Evolutionary conservation across 2,113 vertebrate species (phyloP).

Genomic region (Cyanoramphus novaezelandiae): DNA sequence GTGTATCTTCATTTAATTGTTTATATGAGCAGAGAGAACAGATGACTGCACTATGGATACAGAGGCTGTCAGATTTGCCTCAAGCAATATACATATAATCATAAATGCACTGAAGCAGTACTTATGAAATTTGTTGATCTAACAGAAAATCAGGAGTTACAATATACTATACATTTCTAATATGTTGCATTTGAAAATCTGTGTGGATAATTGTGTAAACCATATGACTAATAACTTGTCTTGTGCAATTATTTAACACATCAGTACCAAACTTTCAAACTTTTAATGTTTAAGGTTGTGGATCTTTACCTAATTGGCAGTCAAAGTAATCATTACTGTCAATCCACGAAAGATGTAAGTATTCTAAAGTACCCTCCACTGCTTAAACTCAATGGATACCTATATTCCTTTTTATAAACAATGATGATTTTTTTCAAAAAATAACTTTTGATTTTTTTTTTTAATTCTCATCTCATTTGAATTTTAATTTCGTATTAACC

Average conservation of each 20-base stretch:
- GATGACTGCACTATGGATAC: not conserved
- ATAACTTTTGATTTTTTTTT: not conserved
- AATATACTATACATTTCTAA: not conserved
- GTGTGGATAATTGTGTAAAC: constrained; percentile 25
- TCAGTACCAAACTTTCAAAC: constrained; percentile 7
- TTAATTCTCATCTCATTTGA: not conserved
- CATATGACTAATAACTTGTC: constrained; percentile 35
- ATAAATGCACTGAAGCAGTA: constrained; percentile 20
- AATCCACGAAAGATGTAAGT: not conserved
- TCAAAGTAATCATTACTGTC: not conserved
- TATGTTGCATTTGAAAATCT: constrained; percentile 15
- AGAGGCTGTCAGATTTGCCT: not conserved
- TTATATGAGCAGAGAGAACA: not conserved
- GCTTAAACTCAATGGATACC: not conserved
- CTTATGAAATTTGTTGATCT: constrained; percentile 5
- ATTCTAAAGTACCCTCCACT: not conserved
- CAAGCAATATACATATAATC: not conserved
- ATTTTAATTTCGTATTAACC: not conserved
- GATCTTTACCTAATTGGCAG: not conserved
- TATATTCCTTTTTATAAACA: not conserved
- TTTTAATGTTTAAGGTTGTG: not conserved
- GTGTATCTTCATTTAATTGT: not conserved
- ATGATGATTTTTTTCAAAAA: not conserved
- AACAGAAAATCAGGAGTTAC: constrained; percentile 28
- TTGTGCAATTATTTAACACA: constrained; percentile 36